Evolutionary conservation across 2,888 invertebrate genomes (phyloP).

Genomic region (Oeneis ivallda): DNA sequence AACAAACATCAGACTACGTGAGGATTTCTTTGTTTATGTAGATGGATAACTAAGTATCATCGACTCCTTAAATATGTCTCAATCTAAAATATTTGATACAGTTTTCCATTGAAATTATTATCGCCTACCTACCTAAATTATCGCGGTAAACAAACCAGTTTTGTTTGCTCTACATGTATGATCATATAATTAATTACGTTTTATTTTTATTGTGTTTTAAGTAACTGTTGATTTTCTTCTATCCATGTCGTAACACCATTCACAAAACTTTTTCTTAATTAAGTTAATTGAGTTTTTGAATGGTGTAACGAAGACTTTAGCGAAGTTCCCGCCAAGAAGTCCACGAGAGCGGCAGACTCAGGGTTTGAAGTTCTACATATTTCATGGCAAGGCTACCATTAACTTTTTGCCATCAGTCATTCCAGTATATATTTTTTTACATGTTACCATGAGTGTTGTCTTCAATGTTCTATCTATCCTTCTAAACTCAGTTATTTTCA

Average conservation of each 20-base stretch:
- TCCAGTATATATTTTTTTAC: slow-evolving; percentile 13
- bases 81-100: neutral
- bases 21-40: neutral
- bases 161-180: neutral
- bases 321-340: slow-evolving; percentile 60
- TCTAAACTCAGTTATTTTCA: slow-evolving; percentile 28
- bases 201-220: neutral
- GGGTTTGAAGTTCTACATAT: slow-evolving; percentile 67
- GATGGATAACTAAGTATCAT: neutral
- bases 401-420: slow-evolving; percentile 34
- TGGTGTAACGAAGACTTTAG: slow-evolving; percentile 54
- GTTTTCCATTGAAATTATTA: neutral
- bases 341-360: slow-evolving; percentile 58
- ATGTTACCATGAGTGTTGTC: slow-evolving; percentile 15
- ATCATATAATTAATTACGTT: neutral
- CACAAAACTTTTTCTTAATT: slow-evolving; percentile 19
- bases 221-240: neutral
- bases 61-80: neutral
- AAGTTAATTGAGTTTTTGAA: slow-evolving; percentile 40
- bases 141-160: slow-evolving; percentile 17
- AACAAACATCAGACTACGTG: neutral
- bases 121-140: slow-evolving; percentile 6
- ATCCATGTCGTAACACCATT: slow-evolving; percentile 30
- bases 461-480: slow-evolving; percentile 21
- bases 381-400: slow-evolving; percentile 70